Percentiles rank a stretch among this genome's conserved stretches.
Evolutionary conservation across 2,888 invertebrate species (phyloP).

Genomic region (Sericinus montela): DNA sequence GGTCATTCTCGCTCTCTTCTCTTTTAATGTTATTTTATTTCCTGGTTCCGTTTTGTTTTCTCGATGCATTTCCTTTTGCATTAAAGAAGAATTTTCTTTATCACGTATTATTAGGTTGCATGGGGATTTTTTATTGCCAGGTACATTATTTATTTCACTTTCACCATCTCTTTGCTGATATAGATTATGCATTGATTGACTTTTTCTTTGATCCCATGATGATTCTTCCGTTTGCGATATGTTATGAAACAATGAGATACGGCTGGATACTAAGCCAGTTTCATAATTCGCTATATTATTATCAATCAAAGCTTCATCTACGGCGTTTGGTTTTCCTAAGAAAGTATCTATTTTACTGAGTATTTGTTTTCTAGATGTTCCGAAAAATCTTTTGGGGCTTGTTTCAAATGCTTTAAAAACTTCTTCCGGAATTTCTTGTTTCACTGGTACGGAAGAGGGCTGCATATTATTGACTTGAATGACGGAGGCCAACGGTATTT

Average conservation of each 20-base stretch:
- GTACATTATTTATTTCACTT: conserved; percentile 15
- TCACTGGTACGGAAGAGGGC: conserved; percentile 32
- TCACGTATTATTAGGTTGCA: not conserved
- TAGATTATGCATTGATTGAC: conserved; percentile 55
- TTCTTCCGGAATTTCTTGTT: conserved; percentile 68
- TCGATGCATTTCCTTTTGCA: not conserved
- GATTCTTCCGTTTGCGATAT: conserved; percentile 59
- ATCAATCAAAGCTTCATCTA: conserved; percentile 37
- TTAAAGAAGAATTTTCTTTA: not conserved
- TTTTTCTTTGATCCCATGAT: conserved; percentile 44
- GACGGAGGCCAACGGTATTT: not conserved
- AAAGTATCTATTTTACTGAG: conserved; percentile 68
- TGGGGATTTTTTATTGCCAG: conserved; percentile 15
- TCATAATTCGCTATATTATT: conserved; percentile 44
- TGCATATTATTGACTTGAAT: conserved; percentile 16
- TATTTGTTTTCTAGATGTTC: conserved; percentile 68
- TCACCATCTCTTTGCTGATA: conserved; percentile 30
- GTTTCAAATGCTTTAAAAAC: conserved; percentile 73
- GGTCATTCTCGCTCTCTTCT: conserved; percentile 44
- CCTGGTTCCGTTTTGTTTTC: conserved; percentile 9
- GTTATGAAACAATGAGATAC: conserved; percentile 66
- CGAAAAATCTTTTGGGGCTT: conserved; percentile 71
- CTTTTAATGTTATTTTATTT: conserved; percentile 30
- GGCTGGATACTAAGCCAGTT: conserved; percentile 69
- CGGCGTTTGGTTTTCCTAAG: conserved; percentile 50